Percentiles rank a stretch among this genome's conserved stretches.
These are phyloP conservation scores for Peromyscus aztecus DNA, from an alignment of 2,797 vertebrate species.

Conservation along the genomic window DNA sequence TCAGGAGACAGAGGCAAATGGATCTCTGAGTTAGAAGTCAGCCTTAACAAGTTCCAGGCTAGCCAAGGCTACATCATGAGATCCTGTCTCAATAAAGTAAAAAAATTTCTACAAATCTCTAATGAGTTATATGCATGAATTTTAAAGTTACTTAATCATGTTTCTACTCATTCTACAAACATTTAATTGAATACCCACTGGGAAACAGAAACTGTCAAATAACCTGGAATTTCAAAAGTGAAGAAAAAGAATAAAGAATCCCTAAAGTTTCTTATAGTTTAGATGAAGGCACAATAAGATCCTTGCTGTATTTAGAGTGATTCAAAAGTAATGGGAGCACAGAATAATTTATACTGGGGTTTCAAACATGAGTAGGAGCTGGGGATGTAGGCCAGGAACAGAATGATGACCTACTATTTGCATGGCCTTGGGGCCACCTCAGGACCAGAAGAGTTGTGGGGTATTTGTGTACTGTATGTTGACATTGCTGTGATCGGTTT, in stretches of 20 bases:
- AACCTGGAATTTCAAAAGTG: slow-evolving; percentile 37
- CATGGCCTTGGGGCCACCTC: not conserved
- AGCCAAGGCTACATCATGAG: not conserved
- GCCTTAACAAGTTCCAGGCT: not conserved
- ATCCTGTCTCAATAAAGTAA: not conserved
- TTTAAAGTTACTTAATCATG: slow-evolving; percentile 32
- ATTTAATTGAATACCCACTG: slow-evolving; percentile 40
- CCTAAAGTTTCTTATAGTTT: slow-evolving; percentile 31
- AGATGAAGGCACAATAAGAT: slow-evolving; percentile 33
- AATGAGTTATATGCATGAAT: slow-evolving; percentile 8
- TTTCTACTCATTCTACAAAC: slow-evolving; percentile 52
- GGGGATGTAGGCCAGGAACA: not conserved
- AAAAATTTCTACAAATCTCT: slow-evolving; percentile 15
- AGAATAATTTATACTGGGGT: not conserved
- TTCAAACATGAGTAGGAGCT: not conserved
- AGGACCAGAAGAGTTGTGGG: not conserved
- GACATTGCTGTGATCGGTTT: not conserved
- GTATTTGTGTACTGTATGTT: not conserved
- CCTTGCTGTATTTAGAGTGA: not conserved
- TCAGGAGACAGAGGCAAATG: not conserved
- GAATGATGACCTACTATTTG: not conserved
- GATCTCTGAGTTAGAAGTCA: not conserved
- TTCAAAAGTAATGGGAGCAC: not conserved
- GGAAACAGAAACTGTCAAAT: slow-evolving; percentile 46
- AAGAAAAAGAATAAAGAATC: not conserved